phyloP scores from a whole-genome alignment of 2,797 vertebrate genomes.

The Rhinoraja longicauda region DNA sequence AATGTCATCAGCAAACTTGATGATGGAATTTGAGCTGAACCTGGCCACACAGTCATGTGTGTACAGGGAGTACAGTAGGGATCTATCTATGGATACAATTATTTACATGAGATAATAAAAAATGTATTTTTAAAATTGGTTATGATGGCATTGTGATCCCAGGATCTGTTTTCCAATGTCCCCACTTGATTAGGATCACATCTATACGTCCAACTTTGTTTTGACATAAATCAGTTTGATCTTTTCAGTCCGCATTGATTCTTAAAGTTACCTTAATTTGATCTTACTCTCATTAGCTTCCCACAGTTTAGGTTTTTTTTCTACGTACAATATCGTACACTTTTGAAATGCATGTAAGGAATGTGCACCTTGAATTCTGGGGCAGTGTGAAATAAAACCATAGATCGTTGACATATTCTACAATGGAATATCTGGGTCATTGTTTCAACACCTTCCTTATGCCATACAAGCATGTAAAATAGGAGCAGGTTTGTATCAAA shows the following conservation, averaged over 20 bases:
- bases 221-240: not conserved
- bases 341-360: not conserved
- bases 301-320: not conserved
- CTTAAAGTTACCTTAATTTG: not conserved
- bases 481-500: not conserved
- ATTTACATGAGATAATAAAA: too few species aligned
- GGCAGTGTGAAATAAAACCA: not conserved
- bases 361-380: not conserved
- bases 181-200: not conserved
- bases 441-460: not conserved
- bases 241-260: not conserved
- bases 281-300: not conserved
- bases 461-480: not conserved
- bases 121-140: not conserved
- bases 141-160: not conserved
- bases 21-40: too few species aligned
- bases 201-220: too few species aligned
- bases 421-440: not conserved
- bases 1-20: too few species aligned
- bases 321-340: constrained; percentile 15
- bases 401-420: not conserved
- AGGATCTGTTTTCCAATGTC: not conserved
- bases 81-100: too few species aligned
- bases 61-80: too few species aligned
- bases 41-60: too few species aligned